Conservation (phyloP, 1,140 invertebrate genomes). For the Caenorhabditis remanei region DNA sequence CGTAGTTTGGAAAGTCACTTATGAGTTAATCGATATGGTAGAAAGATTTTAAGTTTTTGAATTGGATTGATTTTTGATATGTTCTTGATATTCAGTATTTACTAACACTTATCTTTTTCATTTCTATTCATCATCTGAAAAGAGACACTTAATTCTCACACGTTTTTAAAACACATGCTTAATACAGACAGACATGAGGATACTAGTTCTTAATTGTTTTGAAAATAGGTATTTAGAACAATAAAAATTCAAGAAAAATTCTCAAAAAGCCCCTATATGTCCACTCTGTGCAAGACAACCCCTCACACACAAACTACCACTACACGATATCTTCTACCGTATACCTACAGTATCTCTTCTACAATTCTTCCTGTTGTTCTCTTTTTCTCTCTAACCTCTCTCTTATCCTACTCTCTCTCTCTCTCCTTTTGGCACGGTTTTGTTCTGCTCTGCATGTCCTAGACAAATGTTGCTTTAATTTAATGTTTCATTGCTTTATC, state of each 20-base stretch:
- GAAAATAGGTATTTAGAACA: no score
- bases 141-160: not conserved
- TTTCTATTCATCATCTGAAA: not conserved
- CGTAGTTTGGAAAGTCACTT: not conserved
- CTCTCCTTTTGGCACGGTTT: constrained; percentile 18
- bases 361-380: not conserved
- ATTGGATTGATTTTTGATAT: not conserved
- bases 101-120: constrained; percentile 14
- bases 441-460: not conserved
- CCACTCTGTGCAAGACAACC: not conserved
- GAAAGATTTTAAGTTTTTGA: constrained; percentile 61
- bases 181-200: no score
- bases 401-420: not conserved
- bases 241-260: not conserved
- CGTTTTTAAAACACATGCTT: no score
- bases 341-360: constrained; percentile 20
- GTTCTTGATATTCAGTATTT: not conserved
- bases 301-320: not conserved
- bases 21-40: not conserved
- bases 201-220: no score
- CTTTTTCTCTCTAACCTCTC: not conserved
- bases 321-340: not conserved
- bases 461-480: constrained; percentile 14
- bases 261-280: not conserved
- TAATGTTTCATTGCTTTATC: constrained; percentile 18